Conservation (phyloP, 2,113 vertebrate genomes). For the Synchiropus splendidus region DNA sequence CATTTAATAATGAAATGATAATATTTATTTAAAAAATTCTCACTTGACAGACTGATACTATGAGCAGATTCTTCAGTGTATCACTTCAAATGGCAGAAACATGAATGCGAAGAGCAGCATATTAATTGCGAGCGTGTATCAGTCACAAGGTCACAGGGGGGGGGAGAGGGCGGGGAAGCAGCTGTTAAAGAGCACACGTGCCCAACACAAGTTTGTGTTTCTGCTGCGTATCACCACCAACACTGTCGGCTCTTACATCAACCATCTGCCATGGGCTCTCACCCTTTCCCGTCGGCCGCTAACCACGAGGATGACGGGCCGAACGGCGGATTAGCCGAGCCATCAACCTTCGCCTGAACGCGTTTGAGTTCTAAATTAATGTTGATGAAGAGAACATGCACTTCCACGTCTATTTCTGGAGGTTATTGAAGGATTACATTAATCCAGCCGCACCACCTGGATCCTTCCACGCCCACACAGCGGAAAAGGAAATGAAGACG, state of each 20-base stretch:
- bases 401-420: conserved; percentile 39
- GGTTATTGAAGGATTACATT: conserved; percentile 48
- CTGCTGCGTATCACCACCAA: conserved; percentile 22
- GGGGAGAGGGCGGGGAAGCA: conserved; percentile 20
- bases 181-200: conserved; percentile 34
- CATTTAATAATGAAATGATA: too few species aligned
- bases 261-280: conserved; percentile 39
- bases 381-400: conserved; percentile 8
- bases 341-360: background rate
- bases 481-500: conserved; percentile 36
- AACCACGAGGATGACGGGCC: conserved; percentile 11
- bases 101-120: too few species aligned
- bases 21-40: too few species aligned
- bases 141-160: conserved; percentile 2
- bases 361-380: conserved; percentile 1
- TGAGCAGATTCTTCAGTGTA: too few species aligned
- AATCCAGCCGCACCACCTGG: conserved; percentile 44
- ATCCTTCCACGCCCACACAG: conserved; percentile 31
- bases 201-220: conserved; percentile 30
- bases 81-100: too few species aligned
- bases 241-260: conserved; percentile 17
- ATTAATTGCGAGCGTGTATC: conserved; percentile 21
- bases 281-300: conserved; percentile 11
- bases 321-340: conserved; percentile 19
- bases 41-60: too few species aligned